These are phyloP conservation scores for Aurelia coerulea DNA, from an alignment of 30 jellyfish, hydroid and myxozoan genomes.

Conservation along the genomic window DNA sequence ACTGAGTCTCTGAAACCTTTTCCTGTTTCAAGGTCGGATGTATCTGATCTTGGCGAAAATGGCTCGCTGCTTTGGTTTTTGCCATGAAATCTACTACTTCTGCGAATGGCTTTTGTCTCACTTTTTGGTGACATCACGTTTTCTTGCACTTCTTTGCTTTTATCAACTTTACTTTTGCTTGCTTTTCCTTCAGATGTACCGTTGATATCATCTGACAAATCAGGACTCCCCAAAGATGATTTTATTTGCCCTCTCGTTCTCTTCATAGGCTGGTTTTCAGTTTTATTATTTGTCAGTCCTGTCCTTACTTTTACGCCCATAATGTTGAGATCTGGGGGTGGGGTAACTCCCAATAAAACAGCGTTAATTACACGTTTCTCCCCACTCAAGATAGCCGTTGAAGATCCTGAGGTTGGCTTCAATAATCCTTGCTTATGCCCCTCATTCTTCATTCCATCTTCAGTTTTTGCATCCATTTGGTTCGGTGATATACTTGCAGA, in stretches of 20 bases:
- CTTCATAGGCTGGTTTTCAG: background rate
- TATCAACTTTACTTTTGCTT: background rate
- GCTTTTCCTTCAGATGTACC: background rate
- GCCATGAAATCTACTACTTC: slow-evolving; percentile 36
- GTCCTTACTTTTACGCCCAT: background rate
- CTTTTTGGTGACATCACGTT: background rate
- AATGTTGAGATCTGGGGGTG: background rate
- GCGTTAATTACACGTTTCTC: background rate
- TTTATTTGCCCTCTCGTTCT: background rate
- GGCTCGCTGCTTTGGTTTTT: background rate
- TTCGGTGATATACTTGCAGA: background rate
- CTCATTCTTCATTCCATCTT: background rate
- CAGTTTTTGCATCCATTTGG: background rate
- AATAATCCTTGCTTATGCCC: background rate
- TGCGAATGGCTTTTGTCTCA: background rate
- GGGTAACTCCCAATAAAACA: background rate
- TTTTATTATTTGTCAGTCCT: background rate
- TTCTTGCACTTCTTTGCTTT: background rate
- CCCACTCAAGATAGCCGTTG: background rate
- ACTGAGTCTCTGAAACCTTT: background rate
- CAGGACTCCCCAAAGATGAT: background rate
- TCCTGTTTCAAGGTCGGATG: background rate
- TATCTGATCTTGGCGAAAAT: background rate
- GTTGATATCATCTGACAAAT: slow-evolving; percentile 5
- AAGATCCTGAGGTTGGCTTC: background rate